A percentile compares a stretch with the other conserved stretches of the same genome.
These are phyloP conservation scores for Halyomorpha halys DNA, from an alignment of 1,140 invertebrate species.

Conservation along the genomic window DNA sequence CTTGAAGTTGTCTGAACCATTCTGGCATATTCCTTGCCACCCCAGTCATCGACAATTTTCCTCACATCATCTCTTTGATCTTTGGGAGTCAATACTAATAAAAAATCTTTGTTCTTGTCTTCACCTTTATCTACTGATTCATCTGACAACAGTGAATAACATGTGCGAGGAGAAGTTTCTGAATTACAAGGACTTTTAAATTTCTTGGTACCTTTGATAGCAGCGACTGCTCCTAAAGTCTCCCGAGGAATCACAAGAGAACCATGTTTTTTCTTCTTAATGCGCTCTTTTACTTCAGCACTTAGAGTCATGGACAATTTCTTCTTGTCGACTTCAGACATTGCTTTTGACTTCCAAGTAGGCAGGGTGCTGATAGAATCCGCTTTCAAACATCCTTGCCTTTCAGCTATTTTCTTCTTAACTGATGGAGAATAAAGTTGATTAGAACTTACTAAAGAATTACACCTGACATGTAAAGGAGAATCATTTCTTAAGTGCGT, in stretches of 20 bases:
- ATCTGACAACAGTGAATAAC: conserved; percentile 42
- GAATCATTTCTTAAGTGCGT: conserved; percentile 22
- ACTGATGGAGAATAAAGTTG: conserved; percentile 37
- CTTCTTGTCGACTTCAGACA: conserved; percentile 60
- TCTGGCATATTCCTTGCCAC: conserved; percentile 31
- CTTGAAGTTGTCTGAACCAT: conserved; percentile 28
- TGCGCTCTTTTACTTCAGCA: conserved; percentile 56
- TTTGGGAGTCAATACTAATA: conserved; percentile 42
- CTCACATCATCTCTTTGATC: conserved; percentile 38
- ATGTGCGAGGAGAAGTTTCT: conserved; percentile 41
- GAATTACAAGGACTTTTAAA: conserved; percentile 31
- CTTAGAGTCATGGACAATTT: conserved; percentile 57
- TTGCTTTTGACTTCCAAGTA: conserved; percentile 37
- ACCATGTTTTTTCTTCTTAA: conserved; percentile 34
- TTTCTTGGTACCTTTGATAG: conserved; percentile 38
- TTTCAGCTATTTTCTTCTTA: conserved; percentile 34
- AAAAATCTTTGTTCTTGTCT: conserved; percentile 37
- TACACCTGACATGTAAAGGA: conserved; percentile 51
- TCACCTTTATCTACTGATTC: conserved; percentile 32
- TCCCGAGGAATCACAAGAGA: conserved; percentile 45
- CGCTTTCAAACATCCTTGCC: conserved; percentile 39
- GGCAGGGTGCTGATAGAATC: conserved; percentile 45
- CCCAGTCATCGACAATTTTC: conserved; percentile 40
- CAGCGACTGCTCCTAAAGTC: conserved; percentile 51
- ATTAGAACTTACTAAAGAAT: conserved; percentile 45